Evolutionary conservation across 2,888 invertebrate species (phyloP).

Genomic region (Megalurothrips usitatus): DNA sequence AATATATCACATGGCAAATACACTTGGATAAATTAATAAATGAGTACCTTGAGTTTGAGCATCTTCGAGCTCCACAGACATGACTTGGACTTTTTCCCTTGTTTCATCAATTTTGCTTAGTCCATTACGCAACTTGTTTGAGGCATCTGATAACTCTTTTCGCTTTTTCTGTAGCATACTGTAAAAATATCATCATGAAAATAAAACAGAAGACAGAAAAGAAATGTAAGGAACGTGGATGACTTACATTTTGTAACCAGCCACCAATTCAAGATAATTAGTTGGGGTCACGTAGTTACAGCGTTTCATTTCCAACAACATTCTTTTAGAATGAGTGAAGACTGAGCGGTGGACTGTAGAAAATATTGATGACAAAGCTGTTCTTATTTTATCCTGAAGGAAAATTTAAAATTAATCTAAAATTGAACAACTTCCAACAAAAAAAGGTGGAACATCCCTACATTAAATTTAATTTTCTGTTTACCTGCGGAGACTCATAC

Average conservation of each 20-base stretch:
- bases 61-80: conserved; percentile 76
- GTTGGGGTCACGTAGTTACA: conserved; percentile 86
- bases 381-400: conserved; percentile 58
- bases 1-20: not conserved
- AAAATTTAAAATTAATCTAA: conserved; percentile 33
- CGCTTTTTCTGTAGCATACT: conserved; percentile 71
- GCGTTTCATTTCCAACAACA: conserved; percentile 72
- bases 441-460: conserved; percentile 22
- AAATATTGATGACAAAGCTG: conserved; percentile 68
- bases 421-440: not conserved
- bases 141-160: conserved; percentile 62
- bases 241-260: conserved; percentile 74
- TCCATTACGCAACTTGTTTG: conserved; percentile 76
- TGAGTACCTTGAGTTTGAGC: conserved; percentile 56
- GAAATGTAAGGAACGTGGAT: not conserved
- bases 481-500: conserved; percentile 33
- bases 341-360: conserved; percentile 79
- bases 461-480: not conserved
- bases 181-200: not conserved
- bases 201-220: not conserved
- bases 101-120: conserved; percentile 85
- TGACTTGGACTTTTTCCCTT: conserved; percentile 69
- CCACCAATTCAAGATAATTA: conserved; percentile 79
- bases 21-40: not conserved
- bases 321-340: conserved; percentile 62